Conservation (phyloP, 1,140 invertebrate genomes). For the Pectinophora gossypiella region DNA sequence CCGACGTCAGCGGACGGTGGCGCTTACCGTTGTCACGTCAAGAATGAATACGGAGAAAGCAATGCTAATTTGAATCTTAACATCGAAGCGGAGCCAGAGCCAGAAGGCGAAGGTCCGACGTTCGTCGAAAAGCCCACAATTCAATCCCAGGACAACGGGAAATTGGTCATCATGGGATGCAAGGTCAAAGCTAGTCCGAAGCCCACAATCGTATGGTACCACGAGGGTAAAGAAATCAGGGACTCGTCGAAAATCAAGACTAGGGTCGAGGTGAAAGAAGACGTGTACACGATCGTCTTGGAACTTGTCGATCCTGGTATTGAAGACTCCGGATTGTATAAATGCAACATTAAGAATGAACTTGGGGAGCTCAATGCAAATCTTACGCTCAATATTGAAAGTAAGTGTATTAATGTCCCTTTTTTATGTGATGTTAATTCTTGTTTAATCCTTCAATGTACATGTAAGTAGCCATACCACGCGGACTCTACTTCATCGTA, state of each 20-base stretch:
- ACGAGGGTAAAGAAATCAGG: conserved; percentile 85
- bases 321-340: conserved; percentile 97
- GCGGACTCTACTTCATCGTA: too few relatives aligned
- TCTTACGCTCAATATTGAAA: conserved; percentile 97
- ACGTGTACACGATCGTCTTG: conserved; percentile 92
- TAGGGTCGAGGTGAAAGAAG: conserved; percentile 87
- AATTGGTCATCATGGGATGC: conserved; percentile 98
- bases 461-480: too few relatives aligned
- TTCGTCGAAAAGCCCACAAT: conserved; percentile 98
- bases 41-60: conserved; percentile 97
- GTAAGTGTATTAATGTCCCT: too few relatives aligned
- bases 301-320: conserved; percentile 94
- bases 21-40: conserved; percentile 96
- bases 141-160: conserved; percentile 95
- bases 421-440: too few relatives aligned
- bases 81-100: conserved; percentile 95
- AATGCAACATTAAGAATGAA: conserved; percentile 97
- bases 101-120: conserved; percentile 95
- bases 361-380: conserved; percentile 97
- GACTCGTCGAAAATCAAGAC: conserved; percentile 88
- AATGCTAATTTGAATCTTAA: conserved; percentile 99
- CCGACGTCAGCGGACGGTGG: conserved; percentile 96
- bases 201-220: conserved; percentile 95
- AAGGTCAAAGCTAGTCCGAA: conserved; percentile 95
- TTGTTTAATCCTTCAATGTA: too few relatives aligned